A percentile compares a stretch with the other conserved stretches of the same genome.
Evolutionary conservation across 2,888 invertebrate species (phyloP).

Genomic region (Myopa tessellatipennis): DNA sequence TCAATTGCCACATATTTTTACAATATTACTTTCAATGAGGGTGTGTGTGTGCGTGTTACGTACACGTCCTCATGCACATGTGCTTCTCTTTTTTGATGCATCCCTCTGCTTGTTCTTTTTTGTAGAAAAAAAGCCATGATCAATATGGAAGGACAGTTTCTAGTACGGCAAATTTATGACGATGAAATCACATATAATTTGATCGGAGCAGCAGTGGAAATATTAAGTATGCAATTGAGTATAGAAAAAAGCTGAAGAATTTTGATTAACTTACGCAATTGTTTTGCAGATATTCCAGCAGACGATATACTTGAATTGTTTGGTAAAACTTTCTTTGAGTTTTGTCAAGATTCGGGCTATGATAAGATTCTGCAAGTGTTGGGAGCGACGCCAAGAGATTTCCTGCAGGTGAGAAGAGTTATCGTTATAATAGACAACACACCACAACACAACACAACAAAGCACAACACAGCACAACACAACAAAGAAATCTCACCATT

Average conservation of each 20-base stretch:
- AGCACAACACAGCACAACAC: too few species aligned
- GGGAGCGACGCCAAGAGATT: conserved; percentile 94
- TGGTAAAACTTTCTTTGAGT: conserved; percentile 95
- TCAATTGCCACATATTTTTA: too few species aligned
- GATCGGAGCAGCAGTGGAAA: conserved; percentile 90
- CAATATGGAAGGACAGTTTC: conserved; percentile 93
- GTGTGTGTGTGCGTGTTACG: background rate
- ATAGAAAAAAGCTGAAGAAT: background rate
- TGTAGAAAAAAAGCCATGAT: conserved; percentile 91
- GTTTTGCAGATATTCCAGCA: conserved; percentile 83
- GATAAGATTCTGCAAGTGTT: conserved; percentile 94
- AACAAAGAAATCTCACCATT: too few species aligned
- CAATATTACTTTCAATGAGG: background rate
- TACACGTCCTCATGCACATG: too few species aligned
- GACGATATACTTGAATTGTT: conserved; percentile 89
- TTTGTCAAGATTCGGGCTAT: conserved; percentile 97
- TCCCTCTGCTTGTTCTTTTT: background rate
- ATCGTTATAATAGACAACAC: background rate
- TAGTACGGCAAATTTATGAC: conserved; percentile 94
- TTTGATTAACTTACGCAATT: background rate
- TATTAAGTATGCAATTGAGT: conserved; percentile 80
- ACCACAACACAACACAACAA: too few species aligned
- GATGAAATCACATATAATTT: conserved; percentile 95
- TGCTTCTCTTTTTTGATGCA: too few species aligned
- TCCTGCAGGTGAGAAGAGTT: conserved; percentile 78